These are phyloP conservation scores for Rhagophthalmus giganteus DNA, from an alignment of 2,888 invertebrate genomes.

Conservation along the genomic window DNA sequence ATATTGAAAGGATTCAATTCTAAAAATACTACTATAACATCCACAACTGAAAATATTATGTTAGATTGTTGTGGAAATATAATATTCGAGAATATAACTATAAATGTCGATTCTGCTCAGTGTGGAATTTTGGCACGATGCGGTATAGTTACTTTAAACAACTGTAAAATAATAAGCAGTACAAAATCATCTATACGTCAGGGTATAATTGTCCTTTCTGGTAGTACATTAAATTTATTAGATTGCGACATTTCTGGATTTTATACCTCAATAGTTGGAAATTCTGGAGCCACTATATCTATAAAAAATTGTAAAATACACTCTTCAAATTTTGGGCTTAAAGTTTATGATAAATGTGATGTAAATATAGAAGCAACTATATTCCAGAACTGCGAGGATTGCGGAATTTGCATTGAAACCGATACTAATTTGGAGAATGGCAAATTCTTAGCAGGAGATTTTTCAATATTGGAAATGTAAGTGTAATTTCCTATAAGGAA, in stretches of 20 bases:
- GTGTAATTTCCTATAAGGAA: no score
- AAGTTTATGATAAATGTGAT: conserved; percentile 55
- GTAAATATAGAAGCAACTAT: conserved; percentile 48
- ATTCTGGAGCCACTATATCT: conserved; percentile 51
- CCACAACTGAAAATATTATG: conserved; percentile 58
- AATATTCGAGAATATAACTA: conserved; percentile 58
- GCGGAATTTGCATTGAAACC: conserved; percentile 59
- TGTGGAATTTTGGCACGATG: conserved; percentile 58
- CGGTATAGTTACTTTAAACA: conserved; percentile 57
- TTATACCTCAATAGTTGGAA: conserved; percentile 58
- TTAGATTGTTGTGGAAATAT: conserved; percentile 60
- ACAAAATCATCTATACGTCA: conserved; percentile 59
- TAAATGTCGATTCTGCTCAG: conserved; percentile 59
- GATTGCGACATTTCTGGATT: conserved; percentile 59
- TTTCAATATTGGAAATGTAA: conserved; percentile 48
- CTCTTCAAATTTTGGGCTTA: conserved; percentile 48
- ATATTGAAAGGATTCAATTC: conserved; percentile 43
- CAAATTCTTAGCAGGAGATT: conserved; percentile 40
- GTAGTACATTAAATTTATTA: conserved; percentile 54
- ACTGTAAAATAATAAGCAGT: conserved; percentile 59
- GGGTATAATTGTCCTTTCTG: conserved; percentile 59
- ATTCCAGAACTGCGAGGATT: conserved; percentile 56
- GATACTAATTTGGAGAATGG: conserved; percentile 42
- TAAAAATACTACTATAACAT: conserved; percentile 46
- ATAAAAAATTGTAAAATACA: conserved; percentile 48